Evolutionary conservation across 2,888 invertebrate genomes (phyloP), one percentile per base, ranked within the genome.

Genomic region (Scaptomyza flava): DNA sequence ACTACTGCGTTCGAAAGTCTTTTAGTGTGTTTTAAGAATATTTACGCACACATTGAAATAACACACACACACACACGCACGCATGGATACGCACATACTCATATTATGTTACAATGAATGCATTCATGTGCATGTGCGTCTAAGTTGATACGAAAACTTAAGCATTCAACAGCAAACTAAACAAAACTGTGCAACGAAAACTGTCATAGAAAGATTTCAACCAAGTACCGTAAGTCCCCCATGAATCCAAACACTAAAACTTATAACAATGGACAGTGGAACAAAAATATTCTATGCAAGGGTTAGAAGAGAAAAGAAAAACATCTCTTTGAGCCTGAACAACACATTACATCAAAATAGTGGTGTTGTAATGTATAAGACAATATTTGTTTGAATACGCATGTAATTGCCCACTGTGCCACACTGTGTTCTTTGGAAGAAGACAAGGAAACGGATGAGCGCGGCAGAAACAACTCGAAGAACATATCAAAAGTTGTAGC

Each of bases 401-500:
- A 8, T 14, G 27, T 17, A 17, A 41, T 41, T 17, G 30, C 58
- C 73, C 73, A 73, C 61, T 58, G 73, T 73, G n/a, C 23, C 20
- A n/a, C 54, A 58, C 33, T 65, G 56, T 61, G 42, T 27, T 59
- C 27, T 50, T 42, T 50, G 23, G 46, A 8, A 67, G 33, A 12
- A 36, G 41, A 17, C 64, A 48, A 66, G 81, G 86, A 82, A 82
- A 54, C 83, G 81, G 81, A 82, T 79, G 68, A 59, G 75, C 67
- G 80, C 60, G 84, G 79, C 71, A 85, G 78, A 78, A 73, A 73
- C 73, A 82, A 68, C 83, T 82, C 79, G 64, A 77, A 68, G 79
- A 82, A 82, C 82, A 82, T 82, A 82, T 82, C 82, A 82, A 83
- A 82, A 82, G 86, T 82, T 82, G 83, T 82, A 66, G 83, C 86